phyloP scores from a whole-genome alignment of 2,888 invertebrate genomes.

The Conchocele bisecta region DNA sequence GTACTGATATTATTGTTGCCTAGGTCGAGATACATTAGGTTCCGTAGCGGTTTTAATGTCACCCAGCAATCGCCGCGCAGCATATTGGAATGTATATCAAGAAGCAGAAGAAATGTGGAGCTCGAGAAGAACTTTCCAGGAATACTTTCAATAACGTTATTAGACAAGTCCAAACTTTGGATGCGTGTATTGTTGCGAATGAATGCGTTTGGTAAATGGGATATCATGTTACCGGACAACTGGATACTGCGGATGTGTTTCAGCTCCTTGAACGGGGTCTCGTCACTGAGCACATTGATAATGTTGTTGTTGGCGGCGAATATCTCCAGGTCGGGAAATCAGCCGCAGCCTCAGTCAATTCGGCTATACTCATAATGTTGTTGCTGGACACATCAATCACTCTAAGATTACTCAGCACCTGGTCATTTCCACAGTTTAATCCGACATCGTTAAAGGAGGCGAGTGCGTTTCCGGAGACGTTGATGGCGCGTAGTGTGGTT shows the following conservation, averaged over 20 bases:
- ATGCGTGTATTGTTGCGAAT: constrained; percentile 16
- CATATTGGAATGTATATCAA: constrained; percentile 33
- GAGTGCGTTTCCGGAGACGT: constrained; percentile 45
- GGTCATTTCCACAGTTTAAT: constrained; percentile 21
- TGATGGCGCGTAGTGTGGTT: constrained; percentile 18
- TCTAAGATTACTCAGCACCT: constrained; percentile 1
- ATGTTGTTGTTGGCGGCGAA: constrained; percentile 33
- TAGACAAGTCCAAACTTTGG: constrained; percentile 38
- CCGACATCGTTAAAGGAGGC: constrained; percentile 35
- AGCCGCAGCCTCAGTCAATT: constrained; percentile 15
- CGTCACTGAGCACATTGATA: neutral
- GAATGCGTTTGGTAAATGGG: constrained; percentile 24
- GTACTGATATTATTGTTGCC: constrained; percentile 32
- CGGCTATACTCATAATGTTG: constrained; percentile 23
- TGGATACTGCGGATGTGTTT: constrained; percentile 29
- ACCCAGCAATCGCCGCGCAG: constrained; percentile 40
- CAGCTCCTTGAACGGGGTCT: constrained; percentile 26
- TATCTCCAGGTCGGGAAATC: constrained; percentile 35
- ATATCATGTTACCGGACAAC: constrained; percentile 39
- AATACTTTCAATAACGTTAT: constrained; percentile 25
- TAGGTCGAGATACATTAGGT: constrained; percentile 35
- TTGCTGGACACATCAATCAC: constrained; percentile 49
- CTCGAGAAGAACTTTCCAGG: constrained; percentile 26
- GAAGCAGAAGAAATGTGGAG: constrained; percentile 22
- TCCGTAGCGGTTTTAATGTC: constrained; percentile 14